Percentiles rank a stretch among this genome's conserved stretches.
These are phyloP conservation scores for Xyliphius kryptos DNA, from an alignment of 2,113 vertebrate genomes.

Conservation along the genomic window DNA sequence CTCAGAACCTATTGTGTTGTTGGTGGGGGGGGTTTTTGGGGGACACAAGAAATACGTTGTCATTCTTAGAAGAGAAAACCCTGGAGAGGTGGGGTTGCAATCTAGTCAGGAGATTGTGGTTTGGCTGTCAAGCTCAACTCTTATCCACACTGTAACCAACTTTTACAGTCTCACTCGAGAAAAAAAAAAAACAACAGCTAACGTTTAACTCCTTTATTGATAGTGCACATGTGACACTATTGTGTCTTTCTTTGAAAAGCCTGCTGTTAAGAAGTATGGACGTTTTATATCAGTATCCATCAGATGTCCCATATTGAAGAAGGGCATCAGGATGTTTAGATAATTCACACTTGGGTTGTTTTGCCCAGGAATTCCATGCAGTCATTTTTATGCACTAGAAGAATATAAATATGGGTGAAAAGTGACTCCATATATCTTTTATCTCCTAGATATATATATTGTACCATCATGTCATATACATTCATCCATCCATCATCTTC, in stretches of 20 bases:
- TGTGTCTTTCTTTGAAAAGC: slow-evolving; percentile 20
- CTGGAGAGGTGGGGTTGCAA: slow-evolving; percentile 47
- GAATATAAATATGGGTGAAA: too few relatives aligned
- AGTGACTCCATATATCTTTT: too few relatives aligned
- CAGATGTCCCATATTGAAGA: neutral
- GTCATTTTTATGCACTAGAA: too few relatives aligned
- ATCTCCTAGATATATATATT: too few relatives aligned
- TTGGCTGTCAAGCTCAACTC: slow-evolving; percentile 27
- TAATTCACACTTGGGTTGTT: neutral
- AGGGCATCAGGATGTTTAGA: too few relatives aligned
- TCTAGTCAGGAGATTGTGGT: slow-evolving; percentile 60
- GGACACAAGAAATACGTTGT: slow-evolving; percentile 60
- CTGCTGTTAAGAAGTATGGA: neutral
- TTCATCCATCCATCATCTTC: too few relatives aligned
- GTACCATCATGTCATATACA: too few relatives aligned
- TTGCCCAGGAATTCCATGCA: too few relatives aligned
- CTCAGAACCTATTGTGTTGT: too few relatives aligned
- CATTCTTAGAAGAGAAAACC: slow-evolving; percentile 71
- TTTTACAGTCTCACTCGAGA: slow-evolving; percentile 20
- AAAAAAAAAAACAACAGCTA: slow-evolving; percentile 13
- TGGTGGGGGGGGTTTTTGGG: too few relatives aligned
- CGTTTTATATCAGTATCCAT: slow-evolving; percentile 7
- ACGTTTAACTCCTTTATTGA: slow-evolving; percentile 36
- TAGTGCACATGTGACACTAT: slow-evolving; percentile 27
- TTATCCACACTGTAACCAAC: slow-evolving; percentile 13